phyloP scores from a whole-genome alignment of 1,140 invertebrate species.

The Drosophila pruinosa region DNA sequence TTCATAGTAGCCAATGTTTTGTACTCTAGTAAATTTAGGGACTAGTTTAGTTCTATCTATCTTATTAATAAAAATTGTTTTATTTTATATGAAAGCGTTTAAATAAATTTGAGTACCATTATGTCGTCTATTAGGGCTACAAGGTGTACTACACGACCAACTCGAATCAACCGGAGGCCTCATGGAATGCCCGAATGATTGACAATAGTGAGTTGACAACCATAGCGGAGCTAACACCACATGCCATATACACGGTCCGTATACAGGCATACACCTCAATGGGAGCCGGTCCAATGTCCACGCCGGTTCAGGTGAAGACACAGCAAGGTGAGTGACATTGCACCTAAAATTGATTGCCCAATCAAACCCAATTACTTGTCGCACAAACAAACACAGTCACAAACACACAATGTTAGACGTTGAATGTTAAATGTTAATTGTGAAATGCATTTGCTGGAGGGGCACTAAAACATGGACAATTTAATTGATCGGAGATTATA shows the following conservation, averaged over 20 bases:
- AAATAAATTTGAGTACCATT: neutral
- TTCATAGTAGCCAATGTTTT: no score
- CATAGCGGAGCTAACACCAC: conserved; percentile 93
- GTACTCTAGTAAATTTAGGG: no score
- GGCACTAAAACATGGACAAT: conserved; percentile 40
- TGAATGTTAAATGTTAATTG: conserved; percentile 16
- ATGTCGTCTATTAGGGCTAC: conserved; percentile 89
- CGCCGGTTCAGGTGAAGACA: conserved; percentile 97
- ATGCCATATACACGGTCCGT: conserved; percentile 95
- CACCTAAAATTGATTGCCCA: conserved; percentile 60
- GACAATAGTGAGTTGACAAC: conserved; percentile 97
- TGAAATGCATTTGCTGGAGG: conserved; percentile 38
- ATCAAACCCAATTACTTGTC: conserved; percentile 65
- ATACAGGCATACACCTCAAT: conserved; percentile 96
- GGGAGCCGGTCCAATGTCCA: conserved; percentile 94
- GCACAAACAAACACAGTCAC: conserved; percentile 16
- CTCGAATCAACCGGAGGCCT: conserved; percentile 91
- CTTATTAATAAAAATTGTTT: no score
- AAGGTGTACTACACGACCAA: conserved; percentile 98
- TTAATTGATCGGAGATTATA: conserved; percentile 70
- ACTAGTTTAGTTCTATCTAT: no score
- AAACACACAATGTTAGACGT: conserved; percentile 7
- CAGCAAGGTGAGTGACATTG: conserved; percentile 90
- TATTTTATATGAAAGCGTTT: no score
- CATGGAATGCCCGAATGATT: conserved; percentile 96